Percentiles rank a stretch among this genome's conserved stretches.
phyloP scores from a whole-genome alignment of 2,797 vertebrate species.

The Arnoldichthys spilopterus region DNA sequence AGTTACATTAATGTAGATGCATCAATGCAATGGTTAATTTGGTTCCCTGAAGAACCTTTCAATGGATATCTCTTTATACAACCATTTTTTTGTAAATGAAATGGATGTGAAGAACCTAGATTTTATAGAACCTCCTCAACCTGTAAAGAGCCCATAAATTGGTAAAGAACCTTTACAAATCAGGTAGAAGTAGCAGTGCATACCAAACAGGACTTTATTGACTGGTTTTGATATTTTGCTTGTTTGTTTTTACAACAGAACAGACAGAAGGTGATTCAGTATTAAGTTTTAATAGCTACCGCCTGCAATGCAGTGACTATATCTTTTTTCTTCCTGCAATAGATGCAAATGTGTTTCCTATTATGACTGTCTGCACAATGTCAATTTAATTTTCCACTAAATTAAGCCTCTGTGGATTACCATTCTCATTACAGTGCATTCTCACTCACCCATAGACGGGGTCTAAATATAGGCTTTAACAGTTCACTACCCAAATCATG shows the following conservation, averaged over 20 bases:
- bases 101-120: too few species aligned
- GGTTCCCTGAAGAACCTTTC: too few species aligned
- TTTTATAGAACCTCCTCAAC: too few species aligned
- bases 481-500: slow-evolving; percentile 37
- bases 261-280: background rate
- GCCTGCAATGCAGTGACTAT: slow-evolving; percentile 3
- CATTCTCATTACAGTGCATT: slow-evolving; percentile 37
- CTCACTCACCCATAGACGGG: slow-evolving; percentile 31
- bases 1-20: too few species aligned
- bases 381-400: slow-evolving; percentile 48
- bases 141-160: too few species aligned
- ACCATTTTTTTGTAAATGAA: too few species aligned
- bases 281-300: background rate
- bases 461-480: slow-evolving; percentile 44
- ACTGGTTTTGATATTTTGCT: background rate
- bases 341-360: slow-evolving; percentile 28
- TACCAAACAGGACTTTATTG: background rate
- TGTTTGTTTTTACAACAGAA: background rate
- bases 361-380: slow-evolving; percentile 39
- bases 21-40: too few species aligned
- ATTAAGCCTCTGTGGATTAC: slow-evolving; percentile 48
- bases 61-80: too few species aligned
- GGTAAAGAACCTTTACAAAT: background rate
- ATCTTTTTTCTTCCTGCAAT: background rate
- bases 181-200: background rate